phyloP scores from a whole-genome alignment of 2,113 vertebrate species.

The Callipepla squamata region DNA sequence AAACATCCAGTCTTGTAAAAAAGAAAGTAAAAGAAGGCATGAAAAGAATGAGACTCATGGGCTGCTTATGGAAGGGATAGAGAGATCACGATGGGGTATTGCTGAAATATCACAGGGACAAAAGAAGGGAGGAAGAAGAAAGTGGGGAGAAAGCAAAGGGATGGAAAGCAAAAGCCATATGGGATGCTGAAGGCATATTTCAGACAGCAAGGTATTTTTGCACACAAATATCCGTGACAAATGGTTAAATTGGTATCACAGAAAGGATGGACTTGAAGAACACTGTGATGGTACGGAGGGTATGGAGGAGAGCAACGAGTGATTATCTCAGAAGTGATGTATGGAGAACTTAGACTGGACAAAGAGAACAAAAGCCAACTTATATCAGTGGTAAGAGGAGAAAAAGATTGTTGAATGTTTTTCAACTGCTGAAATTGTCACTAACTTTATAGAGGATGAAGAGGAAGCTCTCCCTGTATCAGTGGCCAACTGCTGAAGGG shows the following conservation, averaged over 20 bases:
- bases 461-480: background rate
- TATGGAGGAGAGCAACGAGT: background rate
- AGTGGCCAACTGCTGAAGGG: background rate
- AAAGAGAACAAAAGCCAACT: background rate
- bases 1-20: background rate
- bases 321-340: background rate
- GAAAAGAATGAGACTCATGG: background rate
- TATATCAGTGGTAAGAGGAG: background rate
- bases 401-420: background rate
- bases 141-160: background rate
- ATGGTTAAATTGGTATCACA: background rate
- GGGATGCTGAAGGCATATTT: background rate
- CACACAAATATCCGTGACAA: rapidly evolving
- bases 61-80: background rate
- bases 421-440: background rate
- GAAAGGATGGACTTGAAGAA: background rate
- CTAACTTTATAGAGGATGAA: background rate
- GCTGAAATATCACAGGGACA: background rate
- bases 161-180: background rate
- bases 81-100: background rate
- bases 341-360: background rate
- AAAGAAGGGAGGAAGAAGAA: background rate
- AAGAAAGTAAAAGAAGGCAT: background rate
- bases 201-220: background rate
- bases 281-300: background rate